These are phyloP conservation scores for Catharus bicknelli DNA, from an alignment of 2,113 vertebrate genomes.

Conservation along the genomic window DNA sequence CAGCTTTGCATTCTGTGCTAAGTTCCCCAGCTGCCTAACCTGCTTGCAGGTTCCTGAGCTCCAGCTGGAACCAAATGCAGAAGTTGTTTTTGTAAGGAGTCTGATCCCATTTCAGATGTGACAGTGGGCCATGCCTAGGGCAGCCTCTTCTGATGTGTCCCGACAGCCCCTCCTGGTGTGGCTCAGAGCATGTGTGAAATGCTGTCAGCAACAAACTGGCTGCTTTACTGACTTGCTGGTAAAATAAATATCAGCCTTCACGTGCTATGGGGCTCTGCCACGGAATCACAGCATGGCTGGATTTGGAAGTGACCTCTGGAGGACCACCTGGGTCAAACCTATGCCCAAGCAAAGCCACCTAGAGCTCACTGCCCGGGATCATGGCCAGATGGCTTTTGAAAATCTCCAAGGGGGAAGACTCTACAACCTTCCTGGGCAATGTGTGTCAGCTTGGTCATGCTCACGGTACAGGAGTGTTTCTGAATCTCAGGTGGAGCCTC, in stretches of 20 bases:
- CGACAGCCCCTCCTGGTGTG: neutral
- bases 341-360: neutral
- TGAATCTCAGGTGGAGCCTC: neutral
- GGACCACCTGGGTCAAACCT: neutral
- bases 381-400: neutral
- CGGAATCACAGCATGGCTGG: neutral
- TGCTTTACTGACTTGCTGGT: neutral
- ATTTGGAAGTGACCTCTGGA: neutral
- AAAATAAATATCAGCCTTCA: neutral
- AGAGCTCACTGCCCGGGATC: neutral
- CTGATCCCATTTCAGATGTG: neutral
- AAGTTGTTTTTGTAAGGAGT: neutral
- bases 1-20: neutral
- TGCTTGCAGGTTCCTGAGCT: neutral
- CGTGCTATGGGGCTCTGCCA: neutral
- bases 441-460: neutral
- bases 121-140: neutral
- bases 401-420: neutral
- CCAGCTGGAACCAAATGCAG: neutral
- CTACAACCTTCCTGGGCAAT: neutral
- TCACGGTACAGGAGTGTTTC: neutral
- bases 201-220: neutral
- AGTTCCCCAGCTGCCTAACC: neutral
- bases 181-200: accelerated
- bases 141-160: neutral